Base-by-base conservation (phyloP, 2,888 invertebrate genomes). In the Cephus runcator region DNA sequence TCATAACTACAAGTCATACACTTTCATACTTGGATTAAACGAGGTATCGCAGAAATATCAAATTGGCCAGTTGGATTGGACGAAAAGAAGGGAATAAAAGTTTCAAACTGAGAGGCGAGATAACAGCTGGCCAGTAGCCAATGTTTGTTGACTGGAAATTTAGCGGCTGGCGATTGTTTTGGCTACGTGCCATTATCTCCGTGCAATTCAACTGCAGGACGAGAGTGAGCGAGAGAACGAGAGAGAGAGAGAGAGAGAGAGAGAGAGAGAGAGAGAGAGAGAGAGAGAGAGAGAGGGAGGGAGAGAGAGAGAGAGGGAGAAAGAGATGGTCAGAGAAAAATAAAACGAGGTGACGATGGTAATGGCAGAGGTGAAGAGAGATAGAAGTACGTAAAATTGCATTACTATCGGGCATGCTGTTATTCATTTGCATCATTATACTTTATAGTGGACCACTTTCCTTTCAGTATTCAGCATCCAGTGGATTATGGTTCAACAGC, bases 71-170 rank as follows among this genome's bases (percentile, higher is more conserved):
- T n/a, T n/a, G 76, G 6, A 35, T 2, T 69, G 69, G 15, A 35
- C 71, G 76, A 76, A 73, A 35, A 71, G 73, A 69, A 69, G 34
- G 69, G 81, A 81, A 84, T 85, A 86, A 88, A 87, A 87, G 84
- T 87, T 83, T 83, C 81, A 79, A 79, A 80, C 78, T 75, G 79
- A 83, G 80, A 77, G 76, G 79, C 73, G 69, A 75, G 81, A 83
- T 84, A 84, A 83, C 82, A 83, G 80, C 86, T 90, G 90, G 90
- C 89, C 69, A 31, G 12, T 74, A 75, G 87, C 90, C 90, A 89
- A 86, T 88, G 88, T 90, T 90, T 90, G 90, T 90, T 90, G 90
- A 90, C 90, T 90, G 88, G 89, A 89, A 90, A 89, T 90, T 90
- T 89, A 89, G 87, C 87, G 87, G 85, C 86, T 80, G 85, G 85